Evolutionary conservation across 1,140 invertebrate genomes (phyloP).

Genomic region (Papilio glaucus): DNA sequence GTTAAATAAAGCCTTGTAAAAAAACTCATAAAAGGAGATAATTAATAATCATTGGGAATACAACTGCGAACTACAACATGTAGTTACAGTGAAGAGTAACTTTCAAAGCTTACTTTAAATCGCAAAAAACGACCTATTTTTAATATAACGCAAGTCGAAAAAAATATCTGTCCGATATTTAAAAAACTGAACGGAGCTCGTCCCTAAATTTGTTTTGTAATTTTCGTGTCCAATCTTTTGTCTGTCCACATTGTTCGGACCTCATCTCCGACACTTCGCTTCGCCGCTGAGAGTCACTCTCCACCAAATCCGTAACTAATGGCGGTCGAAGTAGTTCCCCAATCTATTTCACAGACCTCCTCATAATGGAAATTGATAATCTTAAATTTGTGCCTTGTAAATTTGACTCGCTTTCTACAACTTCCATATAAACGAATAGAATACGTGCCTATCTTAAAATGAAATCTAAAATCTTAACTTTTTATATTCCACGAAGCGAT

Average conservation of each 20-base stretch:
- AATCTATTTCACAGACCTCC: conserved; percentile 24
- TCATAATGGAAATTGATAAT: conserved; percentile 19
- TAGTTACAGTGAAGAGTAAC: too few relatives aligned
- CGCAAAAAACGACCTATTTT: too few relatives aligned
- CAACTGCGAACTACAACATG: too few relatives aligned
- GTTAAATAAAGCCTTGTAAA: too few relatives aligned
- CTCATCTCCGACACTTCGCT: background rate
- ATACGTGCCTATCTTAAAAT: background rate
- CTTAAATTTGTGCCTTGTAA: conserved; percentile 1
- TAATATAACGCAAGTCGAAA: too few relatives aligned
- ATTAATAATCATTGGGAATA: too few relatives aligned
- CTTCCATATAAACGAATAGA: conserved; percentile 29
- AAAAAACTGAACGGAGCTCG: background rate
- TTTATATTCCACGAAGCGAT: conserved; percentile 7
- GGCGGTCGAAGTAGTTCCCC: background rate
- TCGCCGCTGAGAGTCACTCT: background rate
- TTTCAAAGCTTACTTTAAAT: too few relatives aligned
- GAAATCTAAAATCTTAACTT: background rate
- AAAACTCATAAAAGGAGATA: too few relatives aligned
- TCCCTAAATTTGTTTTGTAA: background rate
- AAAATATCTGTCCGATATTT: background rate
- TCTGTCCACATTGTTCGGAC: conserved; percentile 16
- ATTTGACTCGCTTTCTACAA: conserved; percentile 27
- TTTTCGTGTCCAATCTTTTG: conserved; percentile 11
- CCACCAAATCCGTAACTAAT: conserved; percentile 21